Percentiles rank a stretch among this genome's conserved stretches.
phyloP scores from a whole-genome alignment of 2,888 invertebrate species.

The Hydriomena furcata region DNA sequence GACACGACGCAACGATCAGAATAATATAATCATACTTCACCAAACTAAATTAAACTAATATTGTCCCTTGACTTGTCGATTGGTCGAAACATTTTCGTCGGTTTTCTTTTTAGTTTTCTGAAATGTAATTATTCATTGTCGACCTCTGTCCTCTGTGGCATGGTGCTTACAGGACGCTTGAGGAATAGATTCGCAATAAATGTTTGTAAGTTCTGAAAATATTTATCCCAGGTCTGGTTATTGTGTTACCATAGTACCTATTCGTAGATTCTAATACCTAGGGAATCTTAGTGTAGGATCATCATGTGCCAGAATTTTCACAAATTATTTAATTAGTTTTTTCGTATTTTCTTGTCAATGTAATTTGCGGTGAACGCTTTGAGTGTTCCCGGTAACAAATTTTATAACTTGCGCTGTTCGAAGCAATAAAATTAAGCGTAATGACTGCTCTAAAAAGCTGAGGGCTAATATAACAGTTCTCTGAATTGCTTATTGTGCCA shows the following conservation, averaged over 20 bases:
- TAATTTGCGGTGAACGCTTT: constrained; percentile 4
- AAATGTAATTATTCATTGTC: too few species aligned
- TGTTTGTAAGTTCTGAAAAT: too few species aligned
- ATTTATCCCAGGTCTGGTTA: too few species aligned
- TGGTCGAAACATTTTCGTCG: constrained; percentile 28
- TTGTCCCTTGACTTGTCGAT: constrained; percentile 23
- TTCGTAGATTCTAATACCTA: too few species aligned
- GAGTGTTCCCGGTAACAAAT: constrained; percentile 33
- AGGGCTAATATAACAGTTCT: constrained; percentile 37
- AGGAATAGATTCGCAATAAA: too few species aligned
- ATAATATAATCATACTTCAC: constrained; percentile 29
- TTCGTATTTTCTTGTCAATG: not conserved
- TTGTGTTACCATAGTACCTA: too few species aligned
- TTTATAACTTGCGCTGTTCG: constrained; percentile 34
- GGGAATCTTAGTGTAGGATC: too few species aligned
- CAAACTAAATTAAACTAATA: constrained; percentile 31
- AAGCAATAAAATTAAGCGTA: constrained; percentile 46
- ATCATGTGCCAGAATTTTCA: too few species aligned
- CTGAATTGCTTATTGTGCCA: constrained; percentile 28
- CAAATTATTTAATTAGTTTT: too few species aligned
- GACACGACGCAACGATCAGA: constrained; percentile 9
- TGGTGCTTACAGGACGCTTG: too few species aligned
- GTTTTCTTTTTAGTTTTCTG: too few species aligned
- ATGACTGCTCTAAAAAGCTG: constrained; percentile 37
- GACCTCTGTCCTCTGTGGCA: too few species aligned